A percentile compares a stretch with the other conserved stretches of the same genome.
Evolutionary conservation across 1,140 invertebrate genomes (phyloP).

Genomic region (Zophobas atratus): DNA sequence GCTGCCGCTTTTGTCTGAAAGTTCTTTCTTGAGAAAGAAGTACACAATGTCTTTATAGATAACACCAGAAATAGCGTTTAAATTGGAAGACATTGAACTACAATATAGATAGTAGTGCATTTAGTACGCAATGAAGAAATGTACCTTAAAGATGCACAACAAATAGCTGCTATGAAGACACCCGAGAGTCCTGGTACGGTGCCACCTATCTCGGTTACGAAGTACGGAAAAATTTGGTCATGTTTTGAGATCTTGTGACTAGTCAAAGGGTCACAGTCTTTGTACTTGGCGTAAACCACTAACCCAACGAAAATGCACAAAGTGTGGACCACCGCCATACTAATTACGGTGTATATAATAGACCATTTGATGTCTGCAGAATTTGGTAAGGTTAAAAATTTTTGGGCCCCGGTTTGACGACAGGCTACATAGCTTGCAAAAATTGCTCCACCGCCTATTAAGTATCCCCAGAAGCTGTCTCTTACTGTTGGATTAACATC

Average conservation of each 20-base stretch:
- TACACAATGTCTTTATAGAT: too few relatives aligned
- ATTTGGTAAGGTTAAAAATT: constrained; percentile 73
- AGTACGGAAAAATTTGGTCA: constrained; percentile 71
- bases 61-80: constrained; percentile 74
- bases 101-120: background rate
- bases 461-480: constrained; percentile 74
- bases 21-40: too few relatives aligned
- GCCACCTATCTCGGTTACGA: constrained; percentile 72
- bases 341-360: constrained; percentile 67
- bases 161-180: constrained; percentile 77
- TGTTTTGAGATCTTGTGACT: constrained; percentile 70
- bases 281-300: constrained; percentile 80
- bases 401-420: constrained; percentile 75
- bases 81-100: constrained; percentile 78
- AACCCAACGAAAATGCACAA: constrained; percentile 75
- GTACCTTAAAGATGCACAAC: constrained; percentile 78
- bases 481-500: constrained; percentile 71
- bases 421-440: constrained; percentile 73
- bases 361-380: constrained; percentile 69
- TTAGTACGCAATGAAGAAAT: background rate
- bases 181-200: constrained; percentile 73
- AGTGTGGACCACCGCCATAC: constrained; percentile 69
- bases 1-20: too few relatives aligned
- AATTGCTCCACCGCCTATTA: constrained; percentile 72
- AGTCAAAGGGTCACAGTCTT: constrained; percentile 79